These are phyloP conservation scores for Colinus virginianus DNA, from an alignment of 2,113 vertebrate genomes.

Conservation along the genomic window DNA sequence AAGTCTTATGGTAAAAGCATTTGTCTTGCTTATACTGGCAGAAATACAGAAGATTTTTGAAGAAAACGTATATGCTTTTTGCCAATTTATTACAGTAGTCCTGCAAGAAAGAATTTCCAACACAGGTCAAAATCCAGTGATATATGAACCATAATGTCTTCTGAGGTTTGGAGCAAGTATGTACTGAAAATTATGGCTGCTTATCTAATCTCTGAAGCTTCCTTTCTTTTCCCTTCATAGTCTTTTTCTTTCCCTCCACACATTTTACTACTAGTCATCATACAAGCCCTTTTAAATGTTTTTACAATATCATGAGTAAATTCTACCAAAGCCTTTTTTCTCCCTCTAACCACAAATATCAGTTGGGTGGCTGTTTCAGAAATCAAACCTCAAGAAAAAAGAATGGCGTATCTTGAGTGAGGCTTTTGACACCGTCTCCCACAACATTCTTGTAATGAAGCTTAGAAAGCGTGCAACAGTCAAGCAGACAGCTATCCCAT, in stretches of 20 bases:
- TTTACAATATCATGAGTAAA: background rate
- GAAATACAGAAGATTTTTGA: constrained; percentile 46
- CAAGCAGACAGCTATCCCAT: no score
- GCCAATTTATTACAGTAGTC: constrained; percentile 48
- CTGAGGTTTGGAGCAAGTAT: constrained; percentile 31
- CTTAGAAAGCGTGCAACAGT: no score
- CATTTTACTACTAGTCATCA: background rate
- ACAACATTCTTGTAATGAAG: no score
- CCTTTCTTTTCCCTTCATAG: constrained; percentile 1
- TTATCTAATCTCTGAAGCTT: constrained; percentile 51
- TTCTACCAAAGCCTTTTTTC: background rate
- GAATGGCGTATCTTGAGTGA: no score
- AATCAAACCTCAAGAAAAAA: no score
- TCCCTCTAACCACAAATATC: background rate
- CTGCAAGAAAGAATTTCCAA: constrained; percentile 25
- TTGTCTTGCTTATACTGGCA: constrained; percentile 52
- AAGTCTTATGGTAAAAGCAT: constrained; percentile 46
- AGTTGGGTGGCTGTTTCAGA: no score
- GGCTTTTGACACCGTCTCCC: no score
- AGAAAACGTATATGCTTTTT: background rate
- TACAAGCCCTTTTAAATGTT: background rate
- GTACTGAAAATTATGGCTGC: constrained; percentile 13
- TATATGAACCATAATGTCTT: background rate
- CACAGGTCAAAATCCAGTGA: constrained; percentile 34
- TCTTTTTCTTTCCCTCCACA: background rate